Base-by-base conservation (phyloP, 2,113 vertebrate species). In the Parus major region DNA sequence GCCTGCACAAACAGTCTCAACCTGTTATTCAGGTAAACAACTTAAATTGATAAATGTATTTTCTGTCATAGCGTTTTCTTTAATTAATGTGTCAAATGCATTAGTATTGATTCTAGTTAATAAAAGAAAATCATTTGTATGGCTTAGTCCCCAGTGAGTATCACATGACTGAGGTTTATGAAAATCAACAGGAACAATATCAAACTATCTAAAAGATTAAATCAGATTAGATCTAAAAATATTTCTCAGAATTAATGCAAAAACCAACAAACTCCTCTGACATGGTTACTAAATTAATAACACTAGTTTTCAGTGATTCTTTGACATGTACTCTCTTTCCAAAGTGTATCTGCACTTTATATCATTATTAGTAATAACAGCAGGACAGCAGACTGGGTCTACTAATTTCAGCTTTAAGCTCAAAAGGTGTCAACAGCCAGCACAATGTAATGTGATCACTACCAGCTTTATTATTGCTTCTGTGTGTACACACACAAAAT, bases 71-170 rank as follows among this genome's bases (percentile, higher is more conserved):
- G 25, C 27, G 50, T 83, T 86, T 90, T 63, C 82, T 86, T 94
- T 82, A 73, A 75, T 84, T 91, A 91, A 90, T 47, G 47, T 60
- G 61, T 61, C 78, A 95, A 95, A 86, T 57, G 53, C 22, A 85
- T 96, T 96, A 93, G 47, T 24, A 94, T 91, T 84, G 92, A 96
- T 64, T 50, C 29, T 12, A 88, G 41, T 60, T 92, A 79, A 86
- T 49, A 19, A 63, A 82, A 83, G 25, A 70, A 61, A 82, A 57
- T 11, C 27, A 83, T 81, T 35, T 31, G 33, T 44, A 42, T 81
- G 63, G 68, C 66, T 86, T 56, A 86, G 57, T 90, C 86, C n/a
- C 79, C 27, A 80, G 59, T 7, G 55, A 95, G 53, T n/a, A 90
- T 28, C 72, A 82, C 16, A 56, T 28, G 57, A 81, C 36, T 79